Base-by-base conservation (phyloP, 2,888 invertebrate genomes). In the Lasioglossum marginatum region DNA sequence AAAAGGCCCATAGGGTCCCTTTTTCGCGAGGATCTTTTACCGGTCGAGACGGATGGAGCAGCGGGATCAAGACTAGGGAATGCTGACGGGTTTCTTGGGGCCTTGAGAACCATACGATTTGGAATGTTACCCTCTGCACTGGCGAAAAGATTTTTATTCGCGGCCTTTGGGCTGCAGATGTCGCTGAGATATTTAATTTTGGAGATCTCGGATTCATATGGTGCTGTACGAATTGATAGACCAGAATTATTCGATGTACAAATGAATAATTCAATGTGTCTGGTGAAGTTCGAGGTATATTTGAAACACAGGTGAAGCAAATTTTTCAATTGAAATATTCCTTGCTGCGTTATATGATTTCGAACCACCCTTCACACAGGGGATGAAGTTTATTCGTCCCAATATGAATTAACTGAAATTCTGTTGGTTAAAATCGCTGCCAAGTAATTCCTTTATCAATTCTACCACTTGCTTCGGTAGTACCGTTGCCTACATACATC, bases 11-110 rank as follows among this genome's bases (percentile, higher is more conserved):
- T 16, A 19, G 71, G 78, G 48, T 37, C 60, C 73, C 63, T 71
- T 66, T 82, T 84, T 77, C 45, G 74, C 77, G 43, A 78, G 23
- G 57, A 74, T 77, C 71, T 78, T 31, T 90, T 90, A 90, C 89
- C 90, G 86, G 78, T 88, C 0, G 90, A 83, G 90, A 48, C 60
- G 77, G 82, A 81, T 79, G 81, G 6, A 48, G 66, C 68, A 34
- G 34, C 14, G 52, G 37, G 27, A 34, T 57, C 60, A 45, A 40
- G 63, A 19, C 4, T 34, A 60, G 19, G 79, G 77, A 81, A 80
- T 78, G 83, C 48, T 68, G 40, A 43, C 45, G 45, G 16, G 66
- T 48, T 60, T 48, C 57, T 19, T 37, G 60, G n/a, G 10, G 14
- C 14, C n/a, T 70, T 75, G 68, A 68, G 74, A 34, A 40, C 27